Evolutionary conservation across 2,113 vertebrate genomes (phyloP), one percentile per base, ranked within the genome.

Genomic region (Procavia capensis): DNA sequence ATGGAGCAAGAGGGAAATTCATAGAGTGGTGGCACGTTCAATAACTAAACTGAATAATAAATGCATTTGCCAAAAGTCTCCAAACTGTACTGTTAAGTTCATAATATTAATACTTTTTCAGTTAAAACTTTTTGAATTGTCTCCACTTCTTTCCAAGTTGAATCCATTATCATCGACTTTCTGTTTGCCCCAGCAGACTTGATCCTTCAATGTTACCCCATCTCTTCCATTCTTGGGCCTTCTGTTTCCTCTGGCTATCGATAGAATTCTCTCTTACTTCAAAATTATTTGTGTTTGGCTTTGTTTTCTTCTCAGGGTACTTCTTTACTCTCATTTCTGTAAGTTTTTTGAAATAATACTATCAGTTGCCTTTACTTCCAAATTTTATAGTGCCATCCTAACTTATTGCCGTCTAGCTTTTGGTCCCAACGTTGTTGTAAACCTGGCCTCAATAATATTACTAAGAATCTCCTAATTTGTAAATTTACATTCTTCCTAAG

Each of bases 371-470:
- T 66, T 90, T 66, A 20, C 29, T 80, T 78, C 20, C 45, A 41
- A 54, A 54, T 3, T 13, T 22, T 85, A 9, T 16, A 16, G 1
- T 83, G 3, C 0, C 10, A 36, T 50, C 64, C 24, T 29, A 78
- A 3, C 22, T 11, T 47, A 5, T 2, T n/a, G 5, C 0, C 54
- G 0, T 39, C 41, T 54, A 20, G 16, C 4, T 50, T 5, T 72
- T 29, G 25, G 3, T 31, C 4, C 47, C 31, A 39, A 13, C 5
- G 78, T 6, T 79, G 29, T 34, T 13, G 31, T 57, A 17, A 19
- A 5, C 43, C 29, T 24, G 39, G 61, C 41, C 11, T 85, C 17
- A 24, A 2, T 54, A 45, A 45, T 13, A 16, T 41, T 39, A 36
- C 41, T 9, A 68, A n/a, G 17, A 9, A 70, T 91, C 34, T 79